Conservation (phyloP, 2,797 vertebrate species). For the Siniperca scherzeri region DNA sequence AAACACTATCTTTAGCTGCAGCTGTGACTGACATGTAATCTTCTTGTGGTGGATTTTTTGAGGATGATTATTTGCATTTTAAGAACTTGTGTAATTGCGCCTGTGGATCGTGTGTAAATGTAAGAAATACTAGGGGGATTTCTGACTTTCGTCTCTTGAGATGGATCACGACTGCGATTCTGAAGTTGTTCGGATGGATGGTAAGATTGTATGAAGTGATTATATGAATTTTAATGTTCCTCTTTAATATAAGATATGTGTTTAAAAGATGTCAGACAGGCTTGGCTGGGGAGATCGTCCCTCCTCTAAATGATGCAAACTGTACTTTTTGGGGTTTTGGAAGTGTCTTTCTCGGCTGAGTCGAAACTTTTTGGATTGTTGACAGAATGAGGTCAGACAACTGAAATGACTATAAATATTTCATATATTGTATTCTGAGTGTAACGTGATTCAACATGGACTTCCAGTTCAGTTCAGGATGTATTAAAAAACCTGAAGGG, state of each 20-base stretch:
- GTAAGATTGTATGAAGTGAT: not conserved
- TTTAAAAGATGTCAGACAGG: not conserved
- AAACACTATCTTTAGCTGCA: not conserved
- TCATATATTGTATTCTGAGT: constrained; percentile 38
- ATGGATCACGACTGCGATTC: not conserved
- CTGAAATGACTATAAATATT: constrained; percentile 40
- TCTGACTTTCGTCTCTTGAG: not conserved
- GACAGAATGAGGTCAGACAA: constrained; percentile 58
- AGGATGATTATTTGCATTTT: constrained; percentile 24
- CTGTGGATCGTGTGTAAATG: constrained; percentile 2
- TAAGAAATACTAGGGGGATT: not conserved
- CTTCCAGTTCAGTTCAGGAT: not conserved
- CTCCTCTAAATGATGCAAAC: constrained; percentile 2
- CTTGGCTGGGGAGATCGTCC: not conserved
- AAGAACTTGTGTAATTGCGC: not conserved
- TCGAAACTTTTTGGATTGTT: constrained; percentile 22
- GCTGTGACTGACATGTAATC: not conserved
- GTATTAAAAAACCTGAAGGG: not conserved
- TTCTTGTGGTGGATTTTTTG: not conserved
- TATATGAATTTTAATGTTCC: not conserved
- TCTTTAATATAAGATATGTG: not conserved
- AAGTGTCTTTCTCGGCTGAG: constrained; percentile 19
- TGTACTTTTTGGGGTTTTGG: not conserved
- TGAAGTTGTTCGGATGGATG: not conserved
- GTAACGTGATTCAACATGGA: constrained; percentile 28